Conservation (phyloP, 2,888 invertebrate genomes). For the Chouioia cunea region DNA sequence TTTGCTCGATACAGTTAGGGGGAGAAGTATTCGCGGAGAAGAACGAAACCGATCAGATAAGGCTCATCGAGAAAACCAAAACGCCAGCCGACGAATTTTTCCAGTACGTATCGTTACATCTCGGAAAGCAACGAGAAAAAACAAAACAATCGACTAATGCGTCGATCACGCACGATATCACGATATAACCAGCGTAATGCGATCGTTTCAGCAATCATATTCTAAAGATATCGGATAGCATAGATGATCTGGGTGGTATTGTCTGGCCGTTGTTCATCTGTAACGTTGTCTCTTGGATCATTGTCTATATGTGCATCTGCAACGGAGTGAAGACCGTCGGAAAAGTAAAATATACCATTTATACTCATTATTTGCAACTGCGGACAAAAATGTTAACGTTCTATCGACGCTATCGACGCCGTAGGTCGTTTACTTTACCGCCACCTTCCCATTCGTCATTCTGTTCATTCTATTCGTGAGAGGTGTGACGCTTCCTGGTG, state of each 20-base stretch:
- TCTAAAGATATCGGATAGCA: slow-evolving; percentile 80
- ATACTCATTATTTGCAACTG: neutral
- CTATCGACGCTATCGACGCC: slow-evolving; percentile 15
- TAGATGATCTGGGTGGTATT: slow-evolving; percentile 81
- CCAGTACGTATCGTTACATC: slow-evolving; percentile 74
- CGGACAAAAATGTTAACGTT: slow-evolving; percentile 42
- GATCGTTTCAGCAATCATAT: slow-evolving; percentile 78
- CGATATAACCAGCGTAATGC: slow-evolving; percentile 40
- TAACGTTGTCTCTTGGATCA: slow-evolving; percentile 82
- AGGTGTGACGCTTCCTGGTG: slow-evolving; percentile 85
- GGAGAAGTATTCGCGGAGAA: slow-evolving; percentile 48
- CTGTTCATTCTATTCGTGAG: slow-evolving; percentile 80
- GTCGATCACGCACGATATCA: too few relatives aligned
- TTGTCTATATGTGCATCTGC: slow-evolving; percentile 87
- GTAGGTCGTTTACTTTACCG: slow-evolving; percentile 86
- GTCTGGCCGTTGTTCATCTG: slow-evolving; percentile 85
- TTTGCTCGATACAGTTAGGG: slow-evolving; percentile 58
- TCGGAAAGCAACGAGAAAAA: too few relatives aligned
- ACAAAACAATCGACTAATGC: too few relatives aligned
- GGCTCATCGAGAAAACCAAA: slow-evolving; percentile 64
- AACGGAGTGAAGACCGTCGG: slow-evolving; percentile 90
- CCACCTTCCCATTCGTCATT: slow-evolving; percentile 84
- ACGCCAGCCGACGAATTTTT: slow-evolving; percentile 88
- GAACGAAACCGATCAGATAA: slow-evolving; percentile 48
- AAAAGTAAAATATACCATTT: slow-evolving; percentile 71